Evolutionary conservation across 2,113 vertebrate species (phyloP).

Genomic region (Anthoscopus minutus): DNA sequence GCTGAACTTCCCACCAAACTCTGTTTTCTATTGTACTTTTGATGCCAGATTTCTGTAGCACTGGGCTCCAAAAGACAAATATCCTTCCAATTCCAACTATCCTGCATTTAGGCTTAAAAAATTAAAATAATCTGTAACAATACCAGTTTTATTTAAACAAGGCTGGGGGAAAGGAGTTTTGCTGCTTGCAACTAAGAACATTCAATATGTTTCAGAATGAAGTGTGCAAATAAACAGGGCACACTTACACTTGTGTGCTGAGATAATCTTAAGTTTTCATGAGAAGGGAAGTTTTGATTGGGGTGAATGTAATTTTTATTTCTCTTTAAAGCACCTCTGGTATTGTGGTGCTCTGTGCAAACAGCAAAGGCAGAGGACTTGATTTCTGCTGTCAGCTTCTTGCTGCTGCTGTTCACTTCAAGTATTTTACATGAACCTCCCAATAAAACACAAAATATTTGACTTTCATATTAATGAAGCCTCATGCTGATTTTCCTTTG

Average conservation of each 20-base stretch:
- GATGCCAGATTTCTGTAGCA: constrained; percentile 26
- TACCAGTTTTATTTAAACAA: neutral
- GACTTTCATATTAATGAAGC: neutral
- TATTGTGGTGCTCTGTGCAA: neutral
- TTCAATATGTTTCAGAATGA: neutral
- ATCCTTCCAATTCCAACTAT: neutral
- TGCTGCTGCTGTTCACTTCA: neutral
- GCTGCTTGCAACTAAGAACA: neutral
- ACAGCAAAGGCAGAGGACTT: neutral
- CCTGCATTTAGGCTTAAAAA: neutral
- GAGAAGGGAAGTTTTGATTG: neutral
- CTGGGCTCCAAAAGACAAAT: constrained; percentile 12
- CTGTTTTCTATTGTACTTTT: constrained; percentile 56
- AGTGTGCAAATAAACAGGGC: neutral
- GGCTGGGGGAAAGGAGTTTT: neutral
- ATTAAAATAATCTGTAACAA: neutral
- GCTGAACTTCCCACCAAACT: constrained; percentile 61
- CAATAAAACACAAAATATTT: neutral
- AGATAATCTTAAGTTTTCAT: neutral
- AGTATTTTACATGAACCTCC: neutral
- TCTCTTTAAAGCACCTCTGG: neutral
- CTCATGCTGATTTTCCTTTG: neutral
- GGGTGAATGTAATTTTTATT: neutral
- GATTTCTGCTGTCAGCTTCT: neutral
- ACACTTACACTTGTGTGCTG: neutral